Conservation (phyloP, 2,113 vertebrate species). For the Bambusicola thoracicus region DNA sequence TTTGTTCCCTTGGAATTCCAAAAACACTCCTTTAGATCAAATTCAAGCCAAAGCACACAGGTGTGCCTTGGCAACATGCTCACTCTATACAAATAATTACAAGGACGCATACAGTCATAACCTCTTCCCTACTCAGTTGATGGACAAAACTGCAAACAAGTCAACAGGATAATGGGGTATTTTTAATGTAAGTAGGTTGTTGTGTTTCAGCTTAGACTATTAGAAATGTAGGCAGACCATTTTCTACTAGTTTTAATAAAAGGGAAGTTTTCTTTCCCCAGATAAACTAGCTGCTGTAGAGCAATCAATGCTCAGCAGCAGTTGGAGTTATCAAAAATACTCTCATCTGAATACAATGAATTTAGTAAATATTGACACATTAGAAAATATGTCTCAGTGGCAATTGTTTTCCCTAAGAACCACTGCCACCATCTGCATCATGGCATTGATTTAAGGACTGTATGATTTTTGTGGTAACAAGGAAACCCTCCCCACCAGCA, state of each 20-base stretch:
- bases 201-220: not conserved
- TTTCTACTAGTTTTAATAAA: not conserved
- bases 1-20: not conserved
- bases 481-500: not conserved
- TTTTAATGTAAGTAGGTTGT: not conserved
- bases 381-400: not conserved
- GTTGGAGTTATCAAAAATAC: not conserved
- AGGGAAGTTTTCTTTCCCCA: not conserved
- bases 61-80: not conserved
- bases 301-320: not conserved
- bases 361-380: not conserved
- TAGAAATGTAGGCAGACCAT: not conserved
- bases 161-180: not conserved
- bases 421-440: not conserved
- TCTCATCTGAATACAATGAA: not conserved
- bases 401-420: not conserved
- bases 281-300: not conserved
- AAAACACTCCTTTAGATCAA: not conserved
- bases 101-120: not conserved
- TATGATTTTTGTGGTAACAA: not conserved
- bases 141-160: not conserved
- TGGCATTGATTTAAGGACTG: not conserved
- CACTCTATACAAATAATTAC: not conserved
- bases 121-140: not conserved
- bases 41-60: not conserved